Evolutionary conservation across 2,797 vertebrate genomes (phyloP).

Genomic region (Clamator glandarius): DNA sequence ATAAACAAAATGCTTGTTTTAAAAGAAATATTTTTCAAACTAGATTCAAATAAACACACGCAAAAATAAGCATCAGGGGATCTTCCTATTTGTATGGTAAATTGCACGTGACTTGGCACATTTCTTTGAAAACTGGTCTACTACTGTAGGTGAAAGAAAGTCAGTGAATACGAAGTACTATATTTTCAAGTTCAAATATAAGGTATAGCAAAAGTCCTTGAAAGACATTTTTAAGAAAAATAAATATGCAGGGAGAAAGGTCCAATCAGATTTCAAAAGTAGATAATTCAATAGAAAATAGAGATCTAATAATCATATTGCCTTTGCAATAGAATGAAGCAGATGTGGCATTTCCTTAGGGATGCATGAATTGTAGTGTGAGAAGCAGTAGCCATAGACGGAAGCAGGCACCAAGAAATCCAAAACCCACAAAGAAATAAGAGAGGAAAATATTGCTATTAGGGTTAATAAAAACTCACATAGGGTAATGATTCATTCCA

Average conservation of each 20-base stretch:
- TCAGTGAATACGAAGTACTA: background rate
- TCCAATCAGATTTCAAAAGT: background rate
- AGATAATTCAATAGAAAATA: background rate
- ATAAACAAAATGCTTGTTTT: background rate
- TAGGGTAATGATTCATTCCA: background rate
- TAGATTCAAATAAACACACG: background rate
- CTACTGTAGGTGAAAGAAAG: background rate
- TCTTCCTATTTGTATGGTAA: background rate
- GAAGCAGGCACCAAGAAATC: background rate
- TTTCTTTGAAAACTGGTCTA: background rate
- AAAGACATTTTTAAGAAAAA: background rate
- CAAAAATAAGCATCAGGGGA: background rate
- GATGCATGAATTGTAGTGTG: background rate
- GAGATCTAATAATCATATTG: background rate
- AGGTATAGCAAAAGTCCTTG: background rate
- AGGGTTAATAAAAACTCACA: conserved; percentile 7
- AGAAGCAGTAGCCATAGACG: background rate
- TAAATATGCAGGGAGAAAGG: background rate
- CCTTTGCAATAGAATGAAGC: background rate
- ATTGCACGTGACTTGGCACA: background rate
- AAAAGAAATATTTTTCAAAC: background rate
- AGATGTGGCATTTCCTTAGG: background rate
- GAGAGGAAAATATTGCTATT: background rate
- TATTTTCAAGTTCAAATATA: background rate
- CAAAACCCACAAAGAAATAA: background rate